These are phyloP conservation scores for Melanotaenia trifasciata DNA, from an alignment of 2,797 vertebrate species.

Conservation along the genomic window DNA sequence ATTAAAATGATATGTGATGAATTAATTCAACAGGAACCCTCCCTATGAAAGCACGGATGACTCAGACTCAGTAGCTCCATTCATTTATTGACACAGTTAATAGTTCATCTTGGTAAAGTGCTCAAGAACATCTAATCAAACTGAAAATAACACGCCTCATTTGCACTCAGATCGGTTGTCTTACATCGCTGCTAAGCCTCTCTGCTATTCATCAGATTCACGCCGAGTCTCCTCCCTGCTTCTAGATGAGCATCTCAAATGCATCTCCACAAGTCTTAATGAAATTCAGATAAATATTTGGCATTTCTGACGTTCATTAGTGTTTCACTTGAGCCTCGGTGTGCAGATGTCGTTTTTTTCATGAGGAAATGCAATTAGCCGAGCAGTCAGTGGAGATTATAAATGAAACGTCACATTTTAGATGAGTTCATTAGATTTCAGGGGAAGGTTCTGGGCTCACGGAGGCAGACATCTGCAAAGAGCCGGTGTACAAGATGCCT, in stretches of 20 bases:
- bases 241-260: not conserved
- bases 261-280: not conserved
- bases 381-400: constrained; percentile 32
- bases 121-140: constrained; percentile 17
- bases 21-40: constrained; percentile 3
- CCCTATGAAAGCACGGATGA: not conserved
- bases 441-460: not conserved
- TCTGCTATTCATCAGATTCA: not conserved
- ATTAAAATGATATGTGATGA: not conserved
- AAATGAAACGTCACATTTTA: constrained; percentile 22
- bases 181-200: not conserved
- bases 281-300: constrained; percentile 17
- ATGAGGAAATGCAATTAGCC: constrained; percentile 32
- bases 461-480: constrained; percentile 13
- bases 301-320: not conserved
- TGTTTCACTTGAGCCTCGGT: not conserved
- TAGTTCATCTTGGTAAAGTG: constrained; percentile 14
- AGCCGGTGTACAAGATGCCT: not conserved
- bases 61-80: not conserved
- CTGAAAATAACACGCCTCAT: not conserved
- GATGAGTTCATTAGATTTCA: constrained; percentile 46
- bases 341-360: constrained; percentile 2
- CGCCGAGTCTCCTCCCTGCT: not conserved
- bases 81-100: constrained; percentile 9
- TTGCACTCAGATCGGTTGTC: not conserved